These are phyloP conservation scores for Stenotaenia linearis DNA, from an alignment of 2,888 invertebrate genomes.

Conservation along the genomic window DNA sequence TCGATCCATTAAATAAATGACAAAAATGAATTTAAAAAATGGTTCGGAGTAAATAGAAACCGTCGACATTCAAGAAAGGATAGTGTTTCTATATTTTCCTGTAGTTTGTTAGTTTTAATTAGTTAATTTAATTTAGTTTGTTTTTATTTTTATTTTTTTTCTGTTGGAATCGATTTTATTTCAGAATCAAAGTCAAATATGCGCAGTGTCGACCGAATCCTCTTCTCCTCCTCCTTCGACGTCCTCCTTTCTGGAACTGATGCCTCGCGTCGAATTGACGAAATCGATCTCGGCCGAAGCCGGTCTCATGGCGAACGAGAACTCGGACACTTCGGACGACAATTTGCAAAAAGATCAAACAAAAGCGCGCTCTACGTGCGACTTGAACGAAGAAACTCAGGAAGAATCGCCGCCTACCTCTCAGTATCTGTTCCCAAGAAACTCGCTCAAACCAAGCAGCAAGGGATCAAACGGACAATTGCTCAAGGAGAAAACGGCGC, in stretches of 20 bases:
- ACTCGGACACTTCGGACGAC: background rate
- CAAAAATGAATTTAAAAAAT: background rate
- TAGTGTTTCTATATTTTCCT: constrained; percentile 38
- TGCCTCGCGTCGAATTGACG: constrained; percentile 27
- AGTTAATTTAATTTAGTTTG: background rate
- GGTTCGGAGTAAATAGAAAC: background rate
- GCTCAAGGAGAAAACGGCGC: background rate
- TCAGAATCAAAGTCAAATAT: constrained; percentile 30
- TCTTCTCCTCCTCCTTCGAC: constrained; percentile 10
- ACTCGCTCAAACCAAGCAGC: background rate
- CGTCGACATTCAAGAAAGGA: constrained; percentile 27
- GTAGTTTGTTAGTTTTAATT: constrained; percentile 33
- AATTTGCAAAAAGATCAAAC: background rate
- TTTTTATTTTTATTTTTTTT: constrained; percentile 29
- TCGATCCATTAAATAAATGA: too few relatives aligned
- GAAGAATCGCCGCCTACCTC: background rate
- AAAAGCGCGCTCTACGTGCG: constrained; percentile 3
- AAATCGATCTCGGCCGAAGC: constrained; percentile 30
- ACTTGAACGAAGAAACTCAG: background rate
- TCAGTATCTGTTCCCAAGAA: background rate
- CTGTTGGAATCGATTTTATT: constrained; percentile 38
- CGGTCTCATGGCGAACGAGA: background rate
- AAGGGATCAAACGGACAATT: background rate
- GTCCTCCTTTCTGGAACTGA: background rate
- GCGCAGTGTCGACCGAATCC: background rate